A percentile compares a stretch with the other conserved stretches of the same genome.
Evolutionary conservation across 2,888 invertebrate species (phyloP).

Genomic region (Anthophora plumipes): DNA sequence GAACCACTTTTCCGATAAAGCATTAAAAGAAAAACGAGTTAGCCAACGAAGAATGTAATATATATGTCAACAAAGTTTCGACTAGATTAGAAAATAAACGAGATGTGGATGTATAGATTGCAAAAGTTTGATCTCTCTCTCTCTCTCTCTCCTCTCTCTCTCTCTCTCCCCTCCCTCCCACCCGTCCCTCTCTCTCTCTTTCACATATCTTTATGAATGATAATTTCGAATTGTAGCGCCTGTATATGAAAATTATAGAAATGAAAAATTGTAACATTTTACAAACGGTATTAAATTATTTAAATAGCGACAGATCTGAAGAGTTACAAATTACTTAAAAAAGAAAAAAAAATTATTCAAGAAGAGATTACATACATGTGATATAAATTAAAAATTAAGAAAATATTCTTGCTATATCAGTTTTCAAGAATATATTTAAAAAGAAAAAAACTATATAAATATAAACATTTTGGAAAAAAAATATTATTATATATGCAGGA

Average conservation of each 20-base stretch:
- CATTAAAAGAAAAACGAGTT: conserved; percentile 3
- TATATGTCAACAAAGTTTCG: conserved; percentile 6
- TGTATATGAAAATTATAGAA: neutral
- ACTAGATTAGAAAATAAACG: neutral
- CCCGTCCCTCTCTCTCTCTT: neutral
- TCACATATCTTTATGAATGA: too few species aligned
- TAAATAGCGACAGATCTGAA: neutral
- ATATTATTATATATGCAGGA: too few species aligned
- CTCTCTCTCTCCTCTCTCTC: neutral
- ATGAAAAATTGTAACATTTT: neutral
- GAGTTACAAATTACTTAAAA: too few species aligned
- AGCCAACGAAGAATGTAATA: neutral
- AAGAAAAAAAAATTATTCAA: too few species aligned
- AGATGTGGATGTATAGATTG: too few species aligned
- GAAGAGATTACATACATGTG: too few species aligned
- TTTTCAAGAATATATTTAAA: too few species aligned
- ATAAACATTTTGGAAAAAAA: too few species aligned
- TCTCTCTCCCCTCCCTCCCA: too few species aligned
- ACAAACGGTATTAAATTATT: neutral
- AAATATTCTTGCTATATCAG: too few species aligned
- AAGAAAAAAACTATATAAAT: too few species aligned
- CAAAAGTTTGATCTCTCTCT: neutral
- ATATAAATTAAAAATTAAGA: too few species aligned
- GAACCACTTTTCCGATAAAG: conserved; percentile 12
- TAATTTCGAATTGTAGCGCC: neutral